Evolutionary conservation across 2,797 vertebrate species (phyloP), one percentile per base, ranked within the genome.

Genomic region (Anomalospiza imberbis): DNA sequence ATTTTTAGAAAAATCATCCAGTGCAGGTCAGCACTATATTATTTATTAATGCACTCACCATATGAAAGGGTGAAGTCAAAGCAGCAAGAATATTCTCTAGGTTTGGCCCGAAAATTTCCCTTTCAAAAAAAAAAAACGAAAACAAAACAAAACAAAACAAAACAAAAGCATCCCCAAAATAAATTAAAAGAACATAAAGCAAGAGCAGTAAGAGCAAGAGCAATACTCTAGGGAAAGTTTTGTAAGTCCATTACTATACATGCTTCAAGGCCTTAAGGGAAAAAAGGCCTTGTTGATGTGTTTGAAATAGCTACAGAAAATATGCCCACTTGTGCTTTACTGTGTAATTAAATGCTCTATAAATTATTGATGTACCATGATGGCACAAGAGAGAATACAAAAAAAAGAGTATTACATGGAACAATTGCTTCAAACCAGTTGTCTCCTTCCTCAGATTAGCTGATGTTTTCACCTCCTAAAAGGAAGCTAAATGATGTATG

Each of bases 261-360:
- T 0, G 1, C 48, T 90, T 93, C 80, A 82, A 70, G 44, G 38
- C n/a, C 51, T 66, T 70, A 54, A 80, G 88, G 36, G 19, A 45
- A 78, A 68, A 24, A 81, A 75, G 75, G 29, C 44, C 58, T 88
- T 61, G 44, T 58, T 86, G 73, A 72, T 86, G 70, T 70, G 32
- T 24, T 68, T 42, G 63, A 40, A 88, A 78, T 45, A 94, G 51
- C 62, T 66, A 42, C 31, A 88, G 72, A 91, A 92, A 94, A 77
- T 70, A 88, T 13, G 28, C 77, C 45, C 26, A 57, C 53, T 93
- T 92, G 40, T 55, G 55, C 55, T 82, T 94, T 91, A 83, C 60
- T 86, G 92, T 0, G 9, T 96, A 95, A 96, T 96, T 96, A 96
- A 95, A 95, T 85, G 84, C 50, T 82, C 31, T 79, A 76, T 75